These are phyloP conservation scores for Pyrrhosoma nymphula DNA, from an alignment of 2,888 invertebrate species.

Conservation along the genomic window DNA sequence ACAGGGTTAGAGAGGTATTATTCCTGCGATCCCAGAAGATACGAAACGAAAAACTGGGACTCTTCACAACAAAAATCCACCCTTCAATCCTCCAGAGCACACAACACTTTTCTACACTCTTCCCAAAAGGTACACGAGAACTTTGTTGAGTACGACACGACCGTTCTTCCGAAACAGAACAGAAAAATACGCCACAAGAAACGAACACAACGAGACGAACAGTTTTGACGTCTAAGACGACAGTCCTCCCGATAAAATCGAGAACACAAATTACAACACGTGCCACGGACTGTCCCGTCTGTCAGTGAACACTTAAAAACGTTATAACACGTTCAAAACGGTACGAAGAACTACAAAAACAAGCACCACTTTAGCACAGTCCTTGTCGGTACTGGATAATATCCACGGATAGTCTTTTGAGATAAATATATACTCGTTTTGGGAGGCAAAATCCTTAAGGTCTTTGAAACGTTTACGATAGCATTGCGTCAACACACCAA, in stretches of 20 bases:
- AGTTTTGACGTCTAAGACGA: background rate
- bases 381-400: too few species aligned
- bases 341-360: too few species aligned
- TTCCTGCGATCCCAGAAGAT: too few species aligned
- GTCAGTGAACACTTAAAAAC: too few species aligned
- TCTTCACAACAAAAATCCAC: background rate
- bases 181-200: background rate
- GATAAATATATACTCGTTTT: background rate
- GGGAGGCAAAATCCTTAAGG: background rate
- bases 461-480: background rate
- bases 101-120: background rate
- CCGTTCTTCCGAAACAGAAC: background rate
- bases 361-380: too few species aligned
- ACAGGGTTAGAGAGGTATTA: background rate
- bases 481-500: background rate
- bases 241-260: background rate
- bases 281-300: too few species aligned
- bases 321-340: too few species aligned
- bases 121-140: background rate
- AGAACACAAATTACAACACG: background rate
- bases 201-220: background rate
- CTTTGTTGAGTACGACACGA: too few species aligned
- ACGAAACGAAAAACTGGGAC: too few species aligned
- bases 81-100: background rate
- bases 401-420: too few species aligned